A percentile compares a stretch with the other conserved stretches of the same genome.
Conservation (phyloP, 2,888 invertebrate species). For the Rotaria sp. region DNA sequence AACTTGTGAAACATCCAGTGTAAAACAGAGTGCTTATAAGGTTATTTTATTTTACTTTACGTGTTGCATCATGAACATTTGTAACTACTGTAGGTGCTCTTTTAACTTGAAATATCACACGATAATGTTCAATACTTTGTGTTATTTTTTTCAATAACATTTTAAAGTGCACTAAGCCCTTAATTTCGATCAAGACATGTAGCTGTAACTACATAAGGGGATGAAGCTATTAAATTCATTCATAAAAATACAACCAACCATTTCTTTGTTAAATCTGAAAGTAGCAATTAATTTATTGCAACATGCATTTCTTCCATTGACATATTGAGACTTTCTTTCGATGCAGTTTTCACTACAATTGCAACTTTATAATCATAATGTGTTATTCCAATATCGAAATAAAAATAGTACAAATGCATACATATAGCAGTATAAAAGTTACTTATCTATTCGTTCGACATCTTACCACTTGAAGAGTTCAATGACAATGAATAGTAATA, state of each 20-base stretch:
- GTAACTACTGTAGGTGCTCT: slow-evolving; percentile 34
- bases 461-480: slow-evolving; percentile 91
- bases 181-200: slow-evolving; percentile 40
- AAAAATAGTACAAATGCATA: neutral
- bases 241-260: neutral
- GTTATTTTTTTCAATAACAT: slow-evolving; percentile 32
- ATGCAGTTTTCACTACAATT: slow-evolving; percentile 84
- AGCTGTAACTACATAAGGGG: slow-evolving; percentile 86
- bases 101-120: slow-evolving; percentile 35
- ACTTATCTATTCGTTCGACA: slow-evolving; percentile 64
- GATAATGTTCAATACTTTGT: slow-evolving; percentile 29
- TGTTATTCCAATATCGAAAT: slow-evolving; percentile 70
- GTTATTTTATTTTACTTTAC: neutral
- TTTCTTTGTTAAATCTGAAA: neutral
- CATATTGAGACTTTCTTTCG: slow-evolving; percentile 77
- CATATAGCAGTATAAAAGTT: neutral
- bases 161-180: slow-evolving; percentile 30
- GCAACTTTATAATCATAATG: slow-evolving; percentile 97
- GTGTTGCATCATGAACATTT: slow-evolving; percentile 33
- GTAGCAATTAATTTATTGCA: slow-evolving; percentile 57
- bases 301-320: slow-evolving; percentile 89
- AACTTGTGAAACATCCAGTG: no score
- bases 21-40: no score
- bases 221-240: slow-evolving; percentile 95
- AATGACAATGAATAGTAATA: slow-evolving; percentile 84